Conservation (phyloP, 2,797 vertebrate species). For the Coregonus suidteri region DNA sequence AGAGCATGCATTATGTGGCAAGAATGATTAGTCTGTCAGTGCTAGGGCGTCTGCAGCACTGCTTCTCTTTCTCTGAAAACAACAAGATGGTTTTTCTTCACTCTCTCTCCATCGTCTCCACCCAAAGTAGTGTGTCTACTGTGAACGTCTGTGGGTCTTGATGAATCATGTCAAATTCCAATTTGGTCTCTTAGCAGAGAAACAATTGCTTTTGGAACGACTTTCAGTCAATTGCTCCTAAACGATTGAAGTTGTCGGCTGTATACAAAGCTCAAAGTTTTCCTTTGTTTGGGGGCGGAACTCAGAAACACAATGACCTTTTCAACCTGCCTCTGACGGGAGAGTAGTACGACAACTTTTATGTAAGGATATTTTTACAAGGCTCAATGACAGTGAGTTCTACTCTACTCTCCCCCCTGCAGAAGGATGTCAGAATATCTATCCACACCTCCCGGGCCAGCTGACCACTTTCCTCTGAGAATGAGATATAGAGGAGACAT, state of each 20-base stretch:
- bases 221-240: background rate
- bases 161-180: background rate
- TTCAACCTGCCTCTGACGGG: background rate
- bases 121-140: background rate
- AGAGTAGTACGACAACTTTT: constrained; percentile 15
- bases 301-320: background rate
- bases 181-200: background rate
- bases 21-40: background rate
- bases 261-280: background rate
- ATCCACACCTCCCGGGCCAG: constrained; percentile 23
- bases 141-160: background rate
- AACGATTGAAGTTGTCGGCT: background rate
- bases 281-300: background rate
- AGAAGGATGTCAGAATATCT: background rate
- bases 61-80: background rate
- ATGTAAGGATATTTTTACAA: constrained; percentile 5
- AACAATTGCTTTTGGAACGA: background rate
- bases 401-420: background rate
- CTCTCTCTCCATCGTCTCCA: too few relatives aligned
- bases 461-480: constrained; percentile 47
- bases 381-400: constrained; percentile 17
- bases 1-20: background rate
- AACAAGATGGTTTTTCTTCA: too few relatives aligned
- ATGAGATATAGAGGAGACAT: constrained; percentile 40
- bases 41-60: background rate